Evolutionary conservation across 1,140 invertebrate genomes (phyloP).

Genomic region (Bombus huntii): DNA sequence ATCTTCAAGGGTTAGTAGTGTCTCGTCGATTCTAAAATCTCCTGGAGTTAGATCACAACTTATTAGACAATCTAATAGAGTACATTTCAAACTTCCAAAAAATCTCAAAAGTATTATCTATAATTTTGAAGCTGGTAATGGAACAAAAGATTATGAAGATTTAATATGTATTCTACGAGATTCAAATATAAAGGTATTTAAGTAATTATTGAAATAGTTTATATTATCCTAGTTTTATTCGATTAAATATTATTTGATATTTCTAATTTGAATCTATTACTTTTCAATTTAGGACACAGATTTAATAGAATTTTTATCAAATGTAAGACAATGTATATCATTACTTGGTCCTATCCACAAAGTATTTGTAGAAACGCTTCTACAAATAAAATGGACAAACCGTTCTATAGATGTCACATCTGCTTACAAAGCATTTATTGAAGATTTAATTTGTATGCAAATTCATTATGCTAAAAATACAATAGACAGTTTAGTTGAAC

Average conservation of each 20-base stretch:
- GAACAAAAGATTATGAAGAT: conserved; percentile 76
- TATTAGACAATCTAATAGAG: conserved; percentile 65
- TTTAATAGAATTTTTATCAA: conserved; percentile 82
- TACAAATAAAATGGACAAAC: conserved; percentile 85
- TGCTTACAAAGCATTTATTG: conserved; percentile 85
- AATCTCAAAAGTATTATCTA: conserved; percentile 74
- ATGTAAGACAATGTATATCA: conserved; percentile 84
- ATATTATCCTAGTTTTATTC: conserved; percentile 4
- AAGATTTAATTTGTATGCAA: conserved; percentile 86
- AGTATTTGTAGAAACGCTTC: conserved; percentile 85
- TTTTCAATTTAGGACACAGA: conserved; percentile 83
- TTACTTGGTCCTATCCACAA: conserved; percentile 83
- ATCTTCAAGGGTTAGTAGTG: conserved; percentile 76
- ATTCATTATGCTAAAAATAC: conserved; percentile 85
- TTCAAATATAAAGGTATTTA: conserved; percentile 73
- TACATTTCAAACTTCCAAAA: conserved; percentile 76
- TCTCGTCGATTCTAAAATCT: conserved; percentile 77
- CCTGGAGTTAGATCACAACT: conserved; percentile 70
- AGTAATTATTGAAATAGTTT: neutral
- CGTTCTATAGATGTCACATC: conserved; percentile 79
- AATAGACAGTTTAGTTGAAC: conserved; percentile 83
- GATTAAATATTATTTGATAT: neutral
- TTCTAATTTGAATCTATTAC: conserved; percentile 6
- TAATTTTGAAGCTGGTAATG: conserved; percentile 70
- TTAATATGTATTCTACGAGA: conserved; percentile 78